Evolutionary conservation across 2,888 invertebrate genomes (phyloP).

Genomic region (Nudaria mundana): DNA sequence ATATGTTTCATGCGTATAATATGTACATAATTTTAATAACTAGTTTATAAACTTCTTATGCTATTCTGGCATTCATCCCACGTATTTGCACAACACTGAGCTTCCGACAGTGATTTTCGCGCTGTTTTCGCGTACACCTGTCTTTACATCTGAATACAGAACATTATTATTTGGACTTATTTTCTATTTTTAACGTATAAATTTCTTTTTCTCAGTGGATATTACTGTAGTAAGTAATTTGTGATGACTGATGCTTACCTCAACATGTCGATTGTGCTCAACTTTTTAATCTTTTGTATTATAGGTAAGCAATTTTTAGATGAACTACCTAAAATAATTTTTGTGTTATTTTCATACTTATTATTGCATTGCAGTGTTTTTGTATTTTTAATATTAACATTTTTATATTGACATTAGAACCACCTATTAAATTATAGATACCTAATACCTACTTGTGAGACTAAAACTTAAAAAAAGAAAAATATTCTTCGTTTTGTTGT

Average conservation of each 20-base stretch:
- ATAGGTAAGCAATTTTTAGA: constrained; percentile 47
- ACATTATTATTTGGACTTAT: neutral
- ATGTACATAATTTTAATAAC: constrained; percentile 21
- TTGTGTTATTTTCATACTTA: neutral
- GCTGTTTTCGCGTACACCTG: constrained; percentile 63
- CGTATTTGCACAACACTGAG: constrained; percentile 30
- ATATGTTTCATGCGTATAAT: constrained; percentile 8
- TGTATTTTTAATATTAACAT: neutral
- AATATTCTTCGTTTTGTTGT: too few relatives aligned
- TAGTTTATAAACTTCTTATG: constrained; percentile 40
- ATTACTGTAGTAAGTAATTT: constrained; percentile 5
- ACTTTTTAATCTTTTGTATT: constrained; percentile 41
- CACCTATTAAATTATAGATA: too few relatives aligned
- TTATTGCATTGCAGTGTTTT: too few relatives aligned
- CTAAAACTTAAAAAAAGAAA: too few relatives aligned
- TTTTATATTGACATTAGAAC: too few relatives aligned
- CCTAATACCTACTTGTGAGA: too few relatives aligned
- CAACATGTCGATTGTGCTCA: constrained; percentile 48
- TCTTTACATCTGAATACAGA: constrained; percentile 19
- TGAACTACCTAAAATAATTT: too few relatives aligned
- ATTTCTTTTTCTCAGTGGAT: neutral
- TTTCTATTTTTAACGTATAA: constrained; percentile 1
- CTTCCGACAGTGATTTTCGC: constrained; percentile 57
- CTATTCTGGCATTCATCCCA: constrained; percentile 49
- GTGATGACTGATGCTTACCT: constrained; percentile 39